phyloP scores from a whole-genome alignment of 2,797 vertebrate genomes.

The Gallinago stenura region DNA sequence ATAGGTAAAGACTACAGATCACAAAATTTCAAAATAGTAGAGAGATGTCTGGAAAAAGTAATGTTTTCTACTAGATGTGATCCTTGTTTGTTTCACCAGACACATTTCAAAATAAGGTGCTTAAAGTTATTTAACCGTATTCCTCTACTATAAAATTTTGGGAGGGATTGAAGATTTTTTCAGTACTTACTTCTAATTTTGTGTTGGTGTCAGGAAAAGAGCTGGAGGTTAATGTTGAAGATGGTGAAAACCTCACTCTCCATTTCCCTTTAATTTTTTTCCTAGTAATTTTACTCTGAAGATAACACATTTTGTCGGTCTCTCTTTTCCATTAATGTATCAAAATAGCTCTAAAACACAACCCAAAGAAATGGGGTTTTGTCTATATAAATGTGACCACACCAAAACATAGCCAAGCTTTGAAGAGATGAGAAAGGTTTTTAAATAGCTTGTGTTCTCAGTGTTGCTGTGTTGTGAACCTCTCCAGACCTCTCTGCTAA shows the following conservation, averaged over 20 bases:
- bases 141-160: neutral
- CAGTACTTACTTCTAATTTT: neutral
- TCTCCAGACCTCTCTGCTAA: neutral
- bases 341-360: neutral
- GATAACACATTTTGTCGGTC: neutral
- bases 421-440: neutral
- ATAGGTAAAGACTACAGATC: neutral
- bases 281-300: neutral
- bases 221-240: neutral
- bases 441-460: neutral
- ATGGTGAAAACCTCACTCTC: neutral
- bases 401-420: neutral
- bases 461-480: neutral
- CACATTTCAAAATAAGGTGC: neutral
- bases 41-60: neutral
- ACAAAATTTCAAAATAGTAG: neutral
- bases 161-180: neutral
- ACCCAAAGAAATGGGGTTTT: neutral
- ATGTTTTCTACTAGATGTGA: neutral
- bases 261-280: neutral
- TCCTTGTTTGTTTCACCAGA: neutral
- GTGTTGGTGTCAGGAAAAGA: neutral
- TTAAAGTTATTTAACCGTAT: neutral
- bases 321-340: neutral
- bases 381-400: neutral